A percentile compares a stretch with the other conserved stretches of the same genome.
phyloP scores from a whole-genome alignment of 2,888 invertebrate species.

The Eristalinus sepulchralis region DNA sequence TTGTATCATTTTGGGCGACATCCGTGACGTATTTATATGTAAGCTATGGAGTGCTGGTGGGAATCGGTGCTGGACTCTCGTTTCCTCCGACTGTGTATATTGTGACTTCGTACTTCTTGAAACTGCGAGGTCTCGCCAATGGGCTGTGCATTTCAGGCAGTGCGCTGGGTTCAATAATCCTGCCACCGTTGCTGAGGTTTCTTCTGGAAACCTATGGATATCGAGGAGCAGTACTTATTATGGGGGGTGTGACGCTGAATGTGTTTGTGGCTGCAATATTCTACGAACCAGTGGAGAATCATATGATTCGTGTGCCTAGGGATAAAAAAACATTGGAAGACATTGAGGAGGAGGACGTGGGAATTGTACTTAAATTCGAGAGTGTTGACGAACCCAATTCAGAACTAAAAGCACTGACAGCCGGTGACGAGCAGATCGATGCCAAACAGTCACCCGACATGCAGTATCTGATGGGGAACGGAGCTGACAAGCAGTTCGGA shows the following conservation, averaged over 20 bases:
- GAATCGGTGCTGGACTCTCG: constrained; percentile 91
- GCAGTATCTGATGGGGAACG: constrained; percentile 75
- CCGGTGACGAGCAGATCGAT: constrained; percentile 32
- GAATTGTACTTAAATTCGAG: constrained; percentile 80
- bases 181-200: constrained; percentile 89
- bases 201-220: constrained; percentile 89
- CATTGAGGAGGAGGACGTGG: constrained; percentile 80
- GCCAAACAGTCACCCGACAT: constrained; percentile 72
- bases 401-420: constrained; percentile 37
- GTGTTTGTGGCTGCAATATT: constrained; percentile 92
- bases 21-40: constrained; percentile 90
- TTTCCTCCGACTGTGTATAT: constrained; percentile 95
- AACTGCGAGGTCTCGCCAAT: constrained; percentile 90
- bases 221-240: constrained; percentile 89
- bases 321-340: constrained; percentile 77
- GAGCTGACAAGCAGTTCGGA: constrained; percentile 82
- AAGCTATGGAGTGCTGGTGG: constrained; percentile 91
- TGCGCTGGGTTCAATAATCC: constrained; percentile 91
- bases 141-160: constrained; percentile 94
- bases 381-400: constrained; percentile 74
- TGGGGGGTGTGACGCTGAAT: constrained; percentile 91
- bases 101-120: constrained; percentile 92
- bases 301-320: constrained; percentile 86
- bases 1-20: constrained; percentile 90
- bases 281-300: constrained; percentile 91